A percentile compares a stretch with the other conserved stretches of the same genome.
Conservation (phyloP, 2,888 invertebrate genomes). For the Malthinus seriepunctatus region DNA sequence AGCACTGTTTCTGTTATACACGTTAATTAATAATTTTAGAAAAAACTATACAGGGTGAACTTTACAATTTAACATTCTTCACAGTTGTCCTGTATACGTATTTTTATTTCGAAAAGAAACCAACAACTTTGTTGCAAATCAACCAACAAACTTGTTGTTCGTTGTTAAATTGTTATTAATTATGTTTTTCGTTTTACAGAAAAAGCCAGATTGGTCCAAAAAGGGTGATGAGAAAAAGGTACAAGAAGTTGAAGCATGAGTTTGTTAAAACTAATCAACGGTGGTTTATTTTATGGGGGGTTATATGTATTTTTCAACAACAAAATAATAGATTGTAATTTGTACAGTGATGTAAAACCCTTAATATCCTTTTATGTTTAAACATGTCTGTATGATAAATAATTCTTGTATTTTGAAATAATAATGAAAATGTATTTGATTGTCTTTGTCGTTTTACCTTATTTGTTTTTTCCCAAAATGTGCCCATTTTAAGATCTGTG, state of each 20-base stretch:
- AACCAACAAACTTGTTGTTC: not conserved
- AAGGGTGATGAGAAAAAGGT: constrained; percentile 84
- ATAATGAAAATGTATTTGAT: not conserved
- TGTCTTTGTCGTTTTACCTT: not conserved
- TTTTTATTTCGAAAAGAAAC: not conserved
- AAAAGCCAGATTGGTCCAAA: constrained; percentile 95
- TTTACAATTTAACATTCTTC: not conserved
- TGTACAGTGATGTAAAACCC: not conserved
- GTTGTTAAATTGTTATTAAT: constrained; percentile 23
- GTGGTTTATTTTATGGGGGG: not conserved
- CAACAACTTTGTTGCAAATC: not conserved
- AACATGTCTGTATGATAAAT: too few relatives aligned
- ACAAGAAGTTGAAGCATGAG: constrained; percentile 86
- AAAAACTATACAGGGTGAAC: not conserved
- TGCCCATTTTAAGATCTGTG: not conserved
- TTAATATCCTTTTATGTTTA: too few relatives aligned
- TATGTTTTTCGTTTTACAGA: constrained; percentile 63
- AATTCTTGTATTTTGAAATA: constrained; percentile 10
- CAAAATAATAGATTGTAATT: not conserved
- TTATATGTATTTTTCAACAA: too few relatives aligned
- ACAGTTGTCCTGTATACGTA: not conserved
- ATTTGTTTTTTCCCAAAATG: too few relatives aligned
- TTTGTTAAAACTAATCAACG: not conserved
- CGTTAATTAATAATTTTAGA: not conserved
- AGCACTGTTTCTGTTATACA: not conserved